These are phyloP conservation scores for Amiota minor DNA, from an alignment of 2,888 invertebrate species.

Conservation along the genomic window DNA sequence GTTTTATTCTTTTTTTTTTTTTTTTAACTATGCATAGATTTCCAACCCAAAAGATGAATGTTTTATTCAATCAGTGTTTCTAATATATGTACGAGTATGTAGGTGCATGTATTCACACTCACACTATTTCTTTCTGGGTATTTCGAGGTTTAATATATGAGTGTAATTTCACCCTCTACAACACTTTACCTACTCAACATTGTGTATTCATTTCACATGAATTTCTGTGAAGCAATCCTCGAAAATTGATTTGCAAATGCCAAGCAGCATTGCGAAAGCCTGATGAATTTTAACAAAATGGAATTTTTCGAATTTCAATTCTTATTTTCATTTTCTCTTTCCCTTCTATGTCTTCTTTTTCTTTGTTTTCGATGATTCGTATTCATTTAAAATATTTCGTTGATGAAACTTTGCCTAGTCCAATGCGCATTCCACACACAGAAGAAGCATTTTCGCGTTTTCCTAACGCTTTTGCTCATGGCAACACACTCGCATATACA, in stretches of 20 bases:
- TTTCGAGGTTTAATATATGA: neutral
- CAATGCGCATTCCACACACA: no score
- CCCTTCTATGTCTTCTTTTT: no score
- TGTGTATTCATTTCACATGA: neutral
- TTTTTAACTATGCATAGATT: no score
- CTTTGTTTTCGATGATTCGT: neutral
- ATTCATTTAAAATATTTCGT: slow-evolving; percentile 5
- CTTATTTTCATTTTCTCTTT: neutral
- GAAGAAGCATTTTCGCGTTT: no score
- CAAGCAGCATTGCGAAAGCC: neutral
- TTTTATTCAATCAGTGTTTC: no score
- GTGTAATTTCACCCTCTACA: neutral
- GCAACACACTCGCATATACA: neutral
- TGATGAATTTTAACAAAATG: slow-evolving; percentile 12
- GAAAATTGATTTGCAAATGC: slow-evolving; percentile 21
- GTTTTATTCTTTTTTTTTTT: no score
- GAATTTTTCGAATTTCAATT: slow-evolving; percentile 1
- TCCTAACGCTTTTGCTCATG: neutral
- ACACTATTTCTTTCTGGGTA: no score
- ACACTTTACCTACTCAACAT: neutral
- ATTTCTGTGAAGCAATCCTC: neutral
- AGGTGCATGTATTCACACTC: no score
- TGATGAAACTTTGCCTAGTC: neutral
- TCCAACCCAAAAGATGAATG: no score
- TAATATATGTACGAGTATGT: no score